phyloP scores from a whole-genome alignment of 2,797 vertebrate species.

The Periophthalmus magnuspinnatus region DNA sequence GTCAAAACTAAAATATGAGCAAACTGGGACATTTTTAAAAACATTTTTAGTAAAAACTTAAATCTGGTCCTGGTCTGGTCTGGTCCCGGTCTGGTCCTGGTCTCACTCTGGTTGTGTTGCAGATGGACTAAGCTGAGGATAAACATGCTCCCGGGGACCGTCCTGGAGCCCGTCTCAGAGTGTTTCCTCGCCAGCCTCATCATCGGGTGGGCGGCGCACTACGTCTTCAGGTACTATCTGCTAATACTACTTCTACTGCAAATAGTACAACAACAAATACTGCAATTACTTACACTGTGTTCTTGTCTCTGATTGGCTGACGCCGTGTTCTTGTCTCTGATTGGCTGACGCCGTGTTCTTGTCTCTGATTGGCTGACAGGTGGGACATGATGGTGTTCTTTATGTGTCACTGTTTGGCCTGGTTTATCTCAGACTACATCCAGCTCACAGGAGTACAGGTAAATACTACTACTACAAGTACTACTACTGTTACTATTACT shows the following conservation, averaged over 20 bases:
- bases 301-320: not conserved
- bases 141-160: conserved; percentile 95
- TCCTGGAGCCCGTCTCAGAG: conserved; percentile 94
- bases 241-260: no score
- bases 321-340: not conserved
- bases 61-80: no score
- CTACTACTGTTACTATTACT: not conserved
- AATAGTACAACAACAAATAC: not conserved
- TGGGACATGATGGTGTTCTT: conserved; percentile 99
- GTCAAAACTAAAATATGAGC: no score
- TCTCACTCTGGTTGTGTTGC: not conserved
- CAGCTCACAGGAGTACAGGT: conserved; percentile 96
- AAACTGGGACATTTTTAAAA: no score
- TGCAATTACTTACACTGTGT: not conserved
- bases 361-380: conserved; percentile 41
- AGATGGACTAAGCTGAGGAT: conserved; percentile 96
- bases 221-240: conserved; percentile 87
- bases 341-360: not conserved
- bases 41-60: no score
- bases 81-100: no score
- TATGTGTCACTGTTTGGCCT: conserved; percentile 97
- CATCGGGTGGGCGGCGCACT: conserved; percentile 95
- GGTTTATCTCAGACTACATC: conserved; percentile 96
- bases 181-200: conserved; percentile 96
- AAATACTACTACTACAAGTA: not conserved